Base-by-base conservation (phyloP, 64 coral and sea anemone genomes). In the Acropora tenuis region DNA sequence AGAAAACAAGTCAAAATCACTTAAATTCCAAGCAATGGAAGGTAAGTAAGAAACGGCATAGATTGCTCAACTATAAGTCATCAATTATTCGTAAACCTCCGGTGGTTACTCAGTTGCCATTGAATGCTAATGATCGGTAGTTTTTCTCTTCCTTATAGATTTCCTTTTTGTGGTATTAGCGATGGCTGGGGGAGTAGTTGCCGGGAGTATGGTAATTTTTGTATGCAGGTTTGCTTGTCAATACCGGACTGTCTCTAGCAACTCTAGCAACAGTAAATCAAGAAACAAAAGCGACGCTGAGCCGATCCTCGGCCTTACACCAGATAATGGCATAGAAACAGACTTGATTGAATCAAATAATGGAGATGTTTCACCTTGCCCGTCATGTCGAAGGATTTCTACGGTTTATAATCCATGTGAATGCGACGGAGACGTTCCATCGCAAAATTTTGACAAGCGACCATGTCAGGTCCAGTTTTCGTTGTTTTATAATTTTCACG, bases 381-480 rank as follows among this genome's bases (percentile, higher is more conserved):
- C 63, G 2, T 85, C 82, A 30, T 85, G 82, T 18, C 47, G 82
- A 45, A 85, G 50, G 42, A 11, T 71, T 1, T 85, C 82, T 2
- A 49, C 82, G 20, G 48, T 85, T 72, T 71, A 15, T 47, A 85
- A 68, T 45, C 82, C 82, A 11, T 85, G 82, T 40, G 82, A 85
- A 8, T 72, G 82, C 18, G 82, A 85, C 63, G 47, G n/a, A 15
- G 66, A 11, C 30, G 30, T 30, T 46, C 18, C 82, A 2, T 46
- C 45, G 45, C 43, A 46, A 49, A 68, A 8, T 1, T 68, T 11
- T 20, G 82, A 85, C 6, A 49, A 41, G 6, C 69, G 68, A 18
- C 95, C 95, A 1, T 96, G 95, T 45, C 83, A 87, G 20, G 61
- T 96, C 75, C 95, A 96, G 55, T 86, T 96, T 16, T 75, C 78